phyloP scores from a whole-genome alignment of 2,113 vertebrate species.

The Todiramphus chloris region DNA sequence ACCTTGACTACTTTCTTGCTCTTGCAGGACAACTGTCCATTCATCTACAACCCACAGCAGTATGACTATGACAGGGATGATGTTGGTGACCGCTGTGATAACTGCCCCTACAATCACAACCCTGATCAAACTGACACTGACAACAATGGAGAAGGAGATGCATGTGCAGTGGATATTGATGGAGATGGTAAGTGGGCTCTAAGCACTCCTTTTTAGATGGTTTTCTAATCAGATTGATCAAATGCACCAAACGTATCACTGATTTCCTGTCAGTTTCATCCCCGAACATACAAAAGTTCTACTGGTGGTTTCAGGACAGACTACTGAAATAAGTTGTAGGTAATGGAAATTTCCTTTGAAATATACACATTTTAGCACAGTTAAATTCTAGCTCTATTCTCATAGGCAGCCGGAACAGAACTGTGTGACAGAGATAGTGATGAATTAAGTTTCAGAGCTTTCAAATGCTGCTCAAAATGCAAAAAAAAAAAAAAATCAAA shows the following conservation, averaged over 20 bases:
- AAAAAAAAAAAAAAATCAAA: not conserved
- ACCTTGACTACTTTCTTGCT: not conserved
- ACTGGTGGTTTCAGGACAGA: not conserved
- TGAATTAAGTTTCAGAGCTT: not conserved
- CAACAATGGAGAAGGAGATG: conserved; percentile 94
- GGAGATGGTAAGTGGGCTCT: conserved; percentile 86
- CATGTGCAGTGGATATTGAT: conserved; percentile 95
- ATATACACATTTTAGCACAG: not conserved
- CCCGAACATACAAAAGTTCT: not conserved
- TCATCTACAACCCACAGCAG: conserved; percentile 93
- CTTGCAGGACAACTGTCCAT: conserved; percentile 93
- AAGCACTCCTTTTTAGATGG: not conserved
- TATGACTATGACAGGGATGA: conserved; percentile 95
- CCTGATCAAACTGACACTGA: conserved; percentile 96
- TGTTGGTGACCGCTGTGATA: conserved; percentile 94
- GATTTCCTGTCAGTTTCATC: not conserved
- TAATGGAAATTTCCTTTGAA: not conserved
- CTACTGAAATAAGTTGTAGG: not conserved
- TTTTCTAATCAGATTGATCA: not conserved
- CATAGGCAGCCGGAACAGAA: not conserved
- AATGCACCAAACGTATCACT: not conserved
- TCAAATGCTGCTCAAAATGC: not conserved
- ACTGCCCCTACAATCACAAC: conserved; percentile 95
- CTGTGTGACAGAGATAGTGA: not conserved
- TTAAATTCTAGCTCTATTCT: not conserved